Evolutionary conservation across 1,140 invertebrate species (phyloP).

Genomic region (Rhyacophila brunnea): DNA sequence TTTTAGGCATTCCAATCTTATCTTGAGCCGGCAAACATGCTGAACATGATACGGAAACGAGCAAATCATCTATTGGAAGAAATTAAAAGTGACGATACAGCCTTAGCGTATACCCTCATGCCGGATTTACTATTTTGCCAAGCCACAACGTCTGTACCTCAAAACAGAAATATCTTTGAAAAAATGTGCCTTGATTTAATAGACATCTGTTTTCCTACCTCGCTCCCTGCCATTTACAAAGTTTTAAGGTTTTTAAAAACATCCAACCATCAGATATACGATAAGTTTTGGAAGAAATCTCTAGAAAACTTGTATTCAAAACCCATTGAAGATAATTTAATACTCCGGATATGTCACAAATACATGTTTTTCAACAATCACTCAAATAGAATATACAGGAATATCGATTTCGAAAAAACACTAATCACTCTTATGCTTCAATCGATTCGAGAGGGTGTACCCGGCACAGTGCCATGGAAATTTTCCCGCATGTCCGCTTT

Average conservation of each 20-base stretch:
- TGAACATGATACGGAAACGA: neutral
- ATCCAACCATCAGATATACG: constrained; percentile 38
- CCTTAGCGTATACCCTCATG: constrained; percentile 2
- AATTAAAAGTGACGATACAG: constrained; percentile 18
- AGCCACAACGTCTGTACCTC: constrained; percentile 25
- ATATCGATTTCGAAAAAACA: constrained; percentile 43
- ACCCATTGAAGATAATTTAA: constrained; percentile 12
- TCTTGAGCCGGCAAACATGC: constrained; percentile 5
- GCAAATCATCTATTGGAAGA: constrained; percentile 11
- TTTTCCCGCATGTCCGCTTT: constrained; percentile 41
- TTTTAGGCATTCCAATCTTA: constrained; percentile 22
- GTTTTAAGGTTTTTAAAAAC: constrained; percentile 41
- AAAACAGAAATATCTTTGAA: constrained; percentile 36
- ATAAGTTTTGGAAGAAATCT: constrained; percentile 40
- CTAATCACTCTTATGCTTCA: constrained; percentile 39
- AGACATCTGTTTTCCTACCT: constrained; percentile 26
- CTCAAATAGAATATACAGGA: constrained; percentile 40
- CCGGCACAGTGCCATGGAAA: constrained; percentile 38
- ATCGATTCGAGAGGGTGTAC: constrained; percentile 34
- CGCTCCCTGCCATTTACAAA: constrained; percentile 38
- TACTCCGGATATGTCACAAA: constrained; percentile 39
- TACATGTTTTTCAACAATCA: constrained; percentile 49
- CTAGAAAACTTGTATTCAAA: constrained; percentile 26
- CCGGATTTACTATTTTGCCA: constrained; percentile 11
- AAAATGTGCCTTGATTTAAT: constrained; percentile 35